Conservation (phyloP, 2,888 invertebrate genomes). For the Mycalesis mineus region DNA sequence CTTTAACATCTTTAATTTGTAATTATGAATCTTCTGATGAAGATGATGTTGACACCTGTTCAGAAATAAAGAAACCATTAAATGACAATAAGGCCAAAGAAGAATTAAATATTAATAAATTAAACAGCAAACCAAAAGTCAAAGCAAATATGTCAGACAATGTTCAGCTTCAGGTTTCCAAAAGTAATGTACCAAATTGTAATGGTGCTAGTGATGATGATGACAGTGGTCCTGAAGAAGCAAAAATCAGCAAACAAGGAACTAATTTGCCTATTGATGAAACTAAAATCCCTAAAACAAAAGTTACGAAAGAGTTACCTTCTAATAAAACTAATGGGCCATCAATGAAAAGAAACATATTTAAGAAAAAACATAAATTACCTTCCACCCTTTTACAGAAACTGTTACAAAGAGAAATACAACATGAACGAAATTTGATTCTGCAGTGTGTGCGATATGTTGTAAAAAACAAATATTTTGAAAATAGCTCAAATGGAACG, state of each 20-base stretch:
- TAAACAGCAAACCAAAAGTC: background rate
- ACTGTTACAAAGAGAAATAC: conserved; percentile 86
- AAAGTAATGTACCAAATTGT: conserved; percentile 1
- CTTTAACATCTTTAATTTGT: conserved; percentile 76
- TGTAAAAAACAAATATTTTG: conserved; percentile 87
- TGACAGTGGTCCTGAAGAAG: conserved; percentile 74
- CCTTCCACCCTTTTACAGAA: conserved; percentile 82
- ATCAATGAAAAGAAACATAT: conserved; percentile 13
- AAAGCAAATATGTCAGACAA: conserved; percentile 8
- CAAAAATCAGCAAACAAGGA: conserved; percentile 47
- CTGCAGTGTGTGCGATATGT: conserved; percentile 91
- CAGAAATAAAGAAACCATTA: conserved; percentile 21
- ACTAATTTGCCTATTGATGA: background rate
- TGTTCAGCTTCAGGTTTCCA: background rate
- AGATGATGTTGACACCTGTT: conserved; percentile 35
- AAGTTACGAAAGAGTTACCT: conserved; percentile 28
- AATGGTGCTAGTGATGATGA: conserved; percentile 44
- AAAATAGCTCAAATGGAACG: conserved; percentile 35
- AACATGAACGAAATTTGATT: conserved; percentile 90
- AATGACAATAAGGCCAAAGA: conserved; percentile 17
- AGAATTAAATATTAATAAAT: conserved; percentile 23
- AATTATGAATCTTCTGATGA: conserved; percentile 78
- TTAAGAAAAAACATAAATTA: conserved; percentile 40
- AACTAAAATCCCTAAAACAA: background rate
- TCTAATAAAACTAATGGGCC: conserved; percentile 15